Evolutionary conservation across 2,888 invertebrate species (phyloP).

Genomic region (Bedellia somnulentella): DNA sequence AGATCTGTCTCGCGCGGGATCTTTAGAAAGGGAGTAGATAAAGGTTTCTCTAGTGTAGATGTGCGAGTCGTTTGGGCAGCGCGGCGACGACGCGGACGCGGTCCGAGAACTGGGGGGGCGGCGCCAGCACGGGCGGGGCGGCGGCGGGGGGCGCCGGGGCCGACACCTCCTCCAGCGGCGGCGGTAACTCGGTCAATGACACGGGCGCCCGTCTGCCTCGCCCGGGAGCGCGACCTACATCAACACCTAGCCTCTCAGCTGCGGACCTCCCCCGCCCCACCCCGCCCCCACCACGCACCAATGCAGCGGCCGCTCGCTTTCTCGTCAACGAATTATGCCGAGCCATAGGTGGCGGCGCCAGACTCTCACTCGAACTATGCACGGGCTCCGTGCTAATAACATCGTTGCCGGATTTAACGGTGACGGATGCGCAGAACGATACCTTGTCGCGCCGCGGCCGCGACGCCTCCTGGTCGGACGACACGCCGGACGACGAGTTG

Average conservation of each 20-base stretch:
- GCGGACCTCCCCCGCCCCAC: constrained; percentile 25
- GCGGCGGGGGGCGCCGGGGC: constrained; percentile 23
- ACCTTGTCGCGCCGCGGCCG: constrained; percentile 43
- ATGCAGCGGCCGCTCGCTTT: constrained; percentile 61
- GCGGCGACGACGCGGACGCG: constrained; percentile 83
- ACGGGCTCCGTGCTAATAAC: constrained; percentile 58
- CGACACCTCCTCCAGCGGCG: constrained; percentile 71
- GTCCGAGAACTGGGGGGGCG: constrained; percentile 91
- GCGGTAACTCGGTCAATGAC: constrained; percentile 78
- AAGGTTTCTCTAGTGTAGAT: constrained; percentile 42
- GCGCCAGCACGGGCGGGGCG: constrained; percentile 73
- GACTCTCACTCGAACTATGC: constrained; percentile 48
- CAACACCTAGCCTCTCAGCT: constrained; percentile 47
- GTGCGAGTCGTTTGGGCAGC: constrained; percentile 70
- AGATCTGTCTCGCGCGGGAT: no score
- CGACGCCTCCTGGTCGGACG: constrained; percentile 75
- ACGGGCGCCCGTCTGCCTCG: constrained; percentile 68
- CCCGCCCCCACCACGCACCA: constrained; percentile 39
- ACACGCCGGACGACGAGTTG: constrained; percentile 86
- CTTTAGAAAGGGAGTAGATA: no score
- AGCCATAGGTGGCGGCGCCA: constrained; percentile 48
- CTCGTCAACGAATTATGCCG: constrained; percentile 66
- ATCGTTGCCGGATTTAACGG: constrained; percentile 52
- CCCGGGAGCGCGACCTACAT: constrained; percentile 31
- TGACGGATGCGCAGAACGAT: constrained; percentile 53